Conservation (phyloP, 2,797 vertebrate genomes). For the Odontamblyopus rebecca region DNA sequence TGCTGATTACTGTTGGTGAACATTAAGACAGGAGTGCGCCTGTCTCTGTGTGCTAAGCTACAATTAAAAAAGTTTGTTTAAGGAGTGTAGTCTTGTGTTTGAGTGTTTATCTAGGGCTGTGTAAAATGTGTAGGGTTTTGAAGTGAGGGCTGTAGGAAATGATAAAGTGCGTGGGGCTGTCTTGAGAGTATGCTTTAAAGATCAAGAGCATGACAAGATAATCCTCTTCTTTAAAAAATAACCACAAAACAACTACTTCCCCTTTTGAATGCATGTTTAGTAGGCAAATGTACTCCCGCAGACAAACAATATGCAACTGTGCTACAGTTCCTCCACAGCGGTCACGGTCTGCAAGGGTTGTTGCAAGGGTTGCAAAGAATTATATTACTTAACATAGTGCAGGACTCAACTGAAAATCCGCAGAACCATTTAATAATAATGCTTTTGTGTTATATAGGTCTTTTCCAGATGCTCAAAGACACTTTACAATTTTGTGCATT, state of each 20-base stretch:
- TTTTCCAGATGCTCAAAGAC: not conserved
- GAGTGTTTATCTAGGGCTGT: slow-evolving; percentile 7
- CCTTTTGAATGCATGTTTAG: slow-evolving; percentile 4
- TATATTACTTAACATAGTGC: not conserved
- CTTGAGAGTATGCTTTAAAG: slow-evolving; percentile 6
- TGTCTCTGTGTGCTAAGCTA: slow-evolving; percentile 31
- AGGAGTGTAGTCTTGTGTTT: slow-evolving; percentile 19
- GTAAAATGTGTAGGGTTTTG: not conserved
- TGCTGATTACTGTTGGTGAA: slow-evolving; percentile 27
- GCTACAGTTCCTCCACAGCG: slow-evolving; percentile 2
- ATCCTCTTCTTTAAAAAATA: not conserved
- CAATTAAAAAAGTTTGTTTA: slow-evolving; percentile 33
- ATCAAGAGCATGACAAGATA: slow-evolving; percentile 2
- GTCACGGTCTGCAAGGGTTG: not conserved
- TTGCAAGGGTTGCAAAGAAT: not conserved
- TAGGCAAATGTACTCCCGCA: slow-evolving; percentile 13
- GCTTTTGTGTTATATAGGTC: not conserved
- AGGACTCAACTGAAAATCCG: not conserved
- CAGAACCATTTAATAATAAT: not conserved
- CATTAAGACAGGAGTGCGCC: slow-evolving; percentile 24
- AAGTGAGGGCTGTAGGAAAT: not conserved
- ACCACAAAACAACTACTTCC: slow-evolving; percentile 9
- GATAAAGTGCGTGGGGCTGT: slow-evolving; percentile 7
- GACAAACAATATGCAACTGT: slow-evolving; percentile 9
- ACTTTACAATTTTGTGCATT: not conserved